Evolutionary conservation across 2,888 invertebrate species (phyloP), one percentile per base, ranked within the genome.

Genomic region (Aphrophora alni): DNA sequence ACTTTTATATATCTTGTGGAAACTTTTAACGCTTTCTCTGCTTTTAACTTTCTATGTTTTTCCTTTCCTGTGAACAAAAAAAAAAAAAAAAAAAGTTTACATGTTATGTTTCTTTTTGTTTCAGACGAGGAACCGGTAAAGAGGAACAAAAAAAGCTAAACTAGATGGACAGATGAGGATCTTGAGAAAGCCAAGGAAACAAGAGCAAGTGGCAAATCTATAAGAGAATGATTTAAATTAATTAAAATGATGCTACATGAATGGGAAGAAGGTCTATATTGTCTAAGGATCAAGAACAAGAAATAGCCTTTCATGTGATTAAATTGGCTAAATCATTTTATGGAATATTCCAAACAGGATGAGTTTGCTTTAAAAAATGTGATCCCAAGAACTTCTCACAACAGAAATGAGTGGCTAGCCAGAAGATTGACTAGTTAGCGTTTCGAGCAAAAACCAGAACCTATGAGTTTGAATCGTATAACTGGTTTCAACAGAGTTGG

Each of bases 401-500:
- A 44, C 12, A 44, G 14, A 44, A 44, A 44, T n/a, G n/a, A n/a
- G n/a, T n/a, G n/a, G n/a, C n/a, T n/a, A n/a, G n/a, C n/a, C n/a
- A n/a, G n/a, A 76, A 38, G 84, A 83, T 78, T 85, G 84, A 82
- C 75, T 84, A 14, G 44, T 82, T 26, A 82, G 82, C n/a, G 84
- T 85, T 80, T 72, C 80, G 70, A 82, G 8, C 82, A 85, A 28
- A 84, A 86, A 78, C 84, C 85, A 17, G 86, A 87, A 81, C 85
- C 85, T 33, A 86, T 85, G 3, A 86, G 85, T 77, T 82, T 87
- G 12, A 85, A 86, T 78, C 69, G 86, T 26, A 82, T n/a, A 21
- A 83, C 82, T 28, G 84, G 84, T 73, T 87, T 87, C 78, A 87
- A 85, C 72, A 85, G 84, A 78, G 72, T 0, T 38, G 82, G 21